Conservation (phyloP, 2,797 vertebrate species). For the Morus bassanus region DNA sequence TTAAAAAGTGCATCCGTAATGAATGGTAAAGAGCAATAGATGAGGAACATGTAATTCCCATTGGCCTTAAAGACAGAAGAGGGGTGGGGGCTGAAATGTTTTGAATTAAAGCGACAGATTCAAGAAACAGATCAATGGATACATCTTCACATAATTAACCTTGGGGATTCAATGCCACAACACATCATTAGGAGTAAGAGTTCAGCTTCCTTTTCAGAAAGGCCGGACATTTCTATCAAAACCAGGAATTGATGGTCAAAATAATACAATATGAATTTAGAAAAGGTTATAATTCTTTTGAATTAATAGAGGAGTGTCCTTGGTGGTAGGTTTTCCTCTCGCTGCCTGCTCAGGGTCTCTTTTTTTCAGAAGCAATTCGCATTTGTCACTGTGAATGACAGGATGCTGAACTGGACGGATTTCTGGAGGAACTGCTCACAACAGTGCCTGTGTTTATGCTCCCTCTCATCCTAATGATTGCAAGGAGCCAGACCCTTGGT, state of each 20-base stretch:
- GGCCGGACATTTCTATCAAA: not conserved
- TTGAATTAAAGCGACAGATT: not conserved
- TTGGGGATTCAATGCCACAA: not conserved
- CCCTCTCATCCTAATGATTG: not conserved
- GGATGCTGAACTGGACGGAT: not conserved
- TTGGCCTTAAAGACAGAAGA: not conserved
- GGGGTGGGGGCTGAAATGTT: not conserved
- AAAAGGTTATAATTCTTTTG: not conserved
- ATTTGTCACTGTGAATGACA: not conserved
- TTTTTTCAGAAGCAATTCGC: not conserved
- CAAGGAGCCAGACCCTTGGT: not conserved
- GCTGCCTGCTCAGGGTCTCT: not conserved
- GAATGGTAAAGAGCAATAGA: not conserved
- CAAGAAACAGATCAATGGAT: not conserved
- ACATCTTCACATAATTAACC: not conserved
- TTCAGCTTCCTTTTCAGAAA: not conserved
- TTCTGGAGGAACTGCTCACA: not conserved
- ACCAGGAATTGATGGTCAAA: not conserved
- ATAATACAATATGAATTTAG: rapidly evolving
- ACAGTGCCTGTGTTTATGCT: not conserved
- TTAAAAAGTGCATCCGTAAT: not conserved
- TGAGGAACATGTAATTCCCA: not conserved
- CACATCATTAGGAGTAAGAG: not conserved
- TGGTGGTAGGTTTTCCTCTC: not conserved
- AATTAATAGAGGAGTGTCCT: not conserved